Base-by-base conservation (phyloP, 2,113 vertebrate species). In the Sinocyclocheilus rhinocerous region DNA sequence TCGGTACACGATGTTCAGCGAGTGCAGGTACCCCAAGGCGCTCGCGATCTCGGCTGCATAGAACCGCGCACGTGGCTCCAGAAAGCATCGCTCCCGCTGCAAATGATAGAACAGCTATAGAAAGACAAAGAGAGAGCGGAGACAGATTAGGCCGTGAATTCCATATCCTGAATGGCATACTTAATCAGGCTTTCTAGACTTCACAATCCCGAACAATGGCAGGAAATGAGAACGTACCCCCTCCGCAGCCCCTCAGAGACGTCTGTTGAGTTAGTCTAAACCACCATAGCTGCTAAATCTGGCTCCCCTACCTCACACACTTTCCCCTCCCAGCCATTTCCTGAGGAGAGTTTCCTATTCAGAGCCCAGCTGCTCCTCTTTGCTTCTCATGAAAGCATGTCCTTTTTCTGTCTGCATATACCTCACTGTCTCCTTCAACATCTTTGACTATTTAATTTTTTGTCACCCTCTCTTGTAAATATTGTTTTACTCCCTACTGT, bases 1-100 rank as follows among this genome's bases (percentile, higher is more conserved):
- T 92, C 98, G 95, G 93, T 99, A 99, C 78, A 99, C 98, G 0
- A 99, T 99, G 93, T 99, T 99, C 81, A 99, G 93, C 29, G 98
- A 99, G 92, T 99, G 98, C 89, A 99, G 94, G 94, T 99, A 99
- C 83, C 98, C 98, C 89, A 99, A 94, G 0, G 98, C 97, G 89
- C 98, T 99, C 92, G 96, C 97, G 42, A 99, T 99, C 95, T 99
- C 98, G 61, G 98, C 98, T 18, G 98, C 94, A 4, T 99, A 99
- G 94, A 99, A 99, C 55, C 98, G 95, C 48, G 98, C 98, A 90
- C 97, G 93, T 0, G 97, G 98, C 94, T 99, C 98, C 79, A 99
- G 95, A 93, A 99, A 99, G 95, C 96, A 98, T 84, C 98, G 96
- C 85, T 99, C 98, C 90, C 98, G 95, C 93, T 99, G 98, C 88